phyloP scores from a whole-genome alignment of 2,113 vertebrate species.

The Danio rerio region GRCz12tu NC_133178.1:64563001-64563500 shows the following conservation, averaged over 20 bases:
- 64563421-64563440: too few species aligned
- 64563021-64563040: slow-evolving; percentile 16
- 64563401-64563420: too few species aligned
- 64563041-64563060: slow-evolving; percentile 27
- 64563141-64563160: slow-evolving; percentile 4
- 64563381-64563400: too few species aligned
- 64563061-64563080: slow-evolving; percentile 53
- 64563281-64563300: too few species aligned
- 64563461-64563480: too few species aligned
- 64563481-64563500: too few species aligned
- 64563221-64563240: slow-evolving; percentile 3
- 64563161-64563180: slow-evolving; percentile 1
- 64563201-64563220: slow-evolving; percentile 1
- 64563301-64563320: too few species aligned
- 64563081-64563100: slow-evolving; percentile 15
- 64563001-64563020: slow-evolving; percentile 22
- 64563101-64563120: slow-evolving; percentile 16
- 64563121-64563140: slow-evolving; percentile 45
- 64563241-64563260: not conserved
- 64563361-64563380: too few species aligned
- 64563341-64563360: too few species aligned
- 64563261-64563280: slow-evolving; percentile 1
- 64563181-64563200: not conserved
- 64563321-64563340: too few species aligned
- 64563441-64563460: too few species aligned